These are phyloP conservation scores for Plagiodera versicolora DNA, from an alignment of 2,888 invertebrate species.

Conservation along the genomic window DNA sequence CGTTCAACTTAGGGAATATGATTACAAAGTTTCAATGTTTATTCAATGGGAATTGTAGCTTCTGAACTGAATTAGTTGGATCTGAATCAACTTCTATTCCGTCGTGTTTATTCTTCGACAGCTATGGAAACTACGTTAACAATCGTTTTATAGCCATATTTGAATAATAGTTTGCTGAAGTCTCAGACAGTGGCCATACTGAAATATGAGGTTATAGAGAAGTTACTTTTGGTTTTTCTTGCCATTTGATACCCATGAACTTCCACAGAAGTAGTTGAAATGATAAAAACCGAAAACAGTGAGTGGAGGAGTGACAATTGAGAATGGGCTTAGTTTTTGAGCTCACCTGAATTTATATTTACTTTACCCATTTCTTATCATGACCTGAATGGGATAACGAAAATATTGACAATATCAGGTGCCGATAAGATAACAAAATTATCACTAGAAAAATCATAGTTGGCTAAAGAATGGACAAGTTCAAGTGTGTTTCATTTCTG, in stretches of 20 bases:
- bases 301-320: too few species aligned
- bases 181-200: too few species aligned
- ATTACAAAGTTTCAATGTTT: neutral
- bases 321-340: too few species aligned
- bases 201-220: too few species aligned
- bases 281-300: too few species aligned
- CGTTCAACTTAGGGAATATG: conserved; percentile 5
- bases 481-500: conserved; percentile 16
- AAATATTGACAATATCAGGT: neutral
- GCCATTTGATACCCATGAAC: too few species aligned
- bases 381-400: neutral
- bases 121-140: neutral
- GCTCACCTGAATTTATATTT: neutral
- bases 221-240: too few species aligned
- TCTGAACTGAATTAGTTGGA: neutral
- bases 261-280: too few species aligned
- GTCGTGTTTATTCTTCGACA: neutral
- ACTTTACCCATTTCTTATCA: neutral
- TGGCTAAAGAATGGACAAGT: conserved; percentile 9
- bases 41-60: conserved; percentile 5
- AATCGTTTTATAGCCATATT: neutral
- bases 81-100: neutral
- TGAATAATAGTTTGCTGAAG: neutral
- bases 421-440: neutral
- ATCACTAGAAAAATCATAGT: neutral